Base-by-base conservation (phyloP, 2,888 invertebrate species). In the Epiperipatus broadwayi region DNA sequence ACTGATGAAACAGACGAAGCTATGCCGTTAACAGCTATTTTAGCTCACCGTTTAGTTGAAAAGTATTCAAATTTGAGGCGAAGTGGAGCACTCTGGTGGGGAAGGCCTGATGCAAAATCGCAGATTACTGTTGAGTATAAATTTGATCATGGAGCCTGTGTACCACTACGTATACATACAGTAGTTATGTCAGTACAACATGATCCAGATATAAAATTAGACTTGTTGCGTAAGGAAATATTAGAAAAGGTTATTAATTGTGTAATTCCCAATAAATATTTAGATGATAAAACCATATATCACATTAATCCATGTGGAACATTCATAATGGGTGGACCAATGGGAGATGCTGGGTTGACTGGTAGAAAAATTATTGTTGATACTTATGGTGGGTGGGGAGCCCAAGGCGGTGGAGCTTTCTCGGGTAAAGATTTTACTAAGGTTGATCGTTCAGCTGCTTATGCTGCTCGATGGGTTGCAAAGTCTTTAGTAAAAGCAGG, bases 351-450 rank as follows among this genome's bases (percentile, higher is more conserved):
- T 16, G 50, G 50, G 7, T 35, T 50, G 38, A 67, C 67, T 10
- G 67, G 67, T 3, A 56, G 67, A 18, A 67, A 67, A 50, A 67
- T 67, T 44, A 68, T 67, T 49, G 67, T 67, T 14, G 67, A 67
- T 49, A 67, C 67, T 14, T 67, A 67, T 50, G 67, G 67, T 34
- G 67, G 67, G 16, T 68, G 67, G 67, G 68, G 67, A 39, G 67
- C 67, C 21, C 68, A 69, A 48, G 68, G 68, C 28, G 68, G 68
- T 43, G 68, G 68, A 40, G 68, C 68, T 22, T 69, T 68, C 54
- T 66, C 66, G 28, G 68, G 68, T 37, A 68, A 68, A 50, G 68
- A 68, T 49, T 64, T 48, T 4, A 48, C 47, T 15, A 50, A 50
- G 40, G 49, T 49, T 14, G 68, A 68, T 49, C 52, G 68, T 40